Percentiles rank a stretch among this genome's conserved stretches.
Conservation (phyloP, 2,888 invertebrate genomes). For the Scaptomyza tumidula region DNA sequence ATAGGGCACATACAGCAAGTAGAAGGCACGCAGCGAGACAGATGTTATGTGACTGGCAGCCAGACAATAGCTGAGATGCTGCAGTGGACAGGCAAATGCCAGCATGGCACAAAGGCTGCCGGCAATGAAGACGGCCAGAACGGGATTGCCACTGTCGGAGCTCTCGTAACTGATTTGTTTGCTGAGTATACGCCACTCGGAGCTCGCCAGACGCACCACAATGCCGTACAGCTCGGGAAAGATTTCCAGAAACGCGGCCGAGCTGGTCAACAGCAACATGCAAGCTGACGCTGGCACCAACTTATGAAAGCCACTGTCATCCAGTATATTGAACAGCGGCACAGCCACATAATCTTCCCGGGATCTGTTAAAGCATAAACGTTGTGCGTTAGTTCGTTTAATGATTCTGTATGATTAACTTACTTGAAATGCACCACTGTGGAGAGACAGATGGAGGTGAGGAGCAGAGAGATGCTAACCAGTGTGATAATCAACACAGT, state of each 20-base stretch:
- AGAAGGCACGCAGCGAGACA: slow-evolving; percentile 82
- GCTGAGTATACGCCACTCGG: slow-evolving; percentile 86
- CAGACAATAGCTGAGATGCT: slow-evolving; percentile 85
- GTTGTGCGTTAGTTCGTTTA: neutral
- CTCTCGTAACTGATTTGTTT: slow-evolving; percentile 86
- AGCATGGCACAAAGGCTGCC: slow-evolving; percentile 86
- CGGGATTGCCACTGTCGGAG: slow-evolving; percentile 86
- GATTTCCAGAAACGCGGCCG: slow-evolving; percentile 86
- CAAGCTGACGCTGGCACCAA: slow-evolving; percentile 86
- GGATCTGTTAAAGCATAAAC: slow-evolving; percentile 54
- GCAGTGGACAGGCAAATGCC: slow-evolving; percentile 86
- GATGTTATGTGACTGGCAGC: slow-evolving; percentile 83
- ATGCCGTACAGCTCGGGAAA: slow-evolving; percentile 85
- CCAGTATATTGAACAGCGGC: slow-evolving; percentile 85
- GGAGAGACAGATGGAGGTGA: slow-evolving; percentile 82
- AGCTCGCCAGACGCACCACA: slow-evolving; percentile 86
- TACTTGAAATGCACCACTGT: slow-evolving; percentile 83
- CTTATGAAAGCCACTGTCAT: slow-evolving; percentile 86
- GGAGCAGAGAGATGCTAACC: slow-evolving; percentile 76
- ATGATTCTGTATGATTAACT: slow-evolving; percentile 13
- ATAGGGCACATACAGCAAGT: slow-evolving; percentile 83
- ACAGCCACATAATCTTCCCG: slow-evolving; percentile 83
- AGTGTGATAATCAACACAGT: slow-evolving; percentile 71
- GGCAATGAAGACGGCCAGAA: slow-evolving; percentile 86
- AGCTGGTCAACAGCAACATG: slow-evolving; percentile 85